These are phyloP conservation scores for Hypotaenidia okinawae DNA, from an alignment of 2,797 vertebrate genomes.

Conservation along the genomic window DNA sequence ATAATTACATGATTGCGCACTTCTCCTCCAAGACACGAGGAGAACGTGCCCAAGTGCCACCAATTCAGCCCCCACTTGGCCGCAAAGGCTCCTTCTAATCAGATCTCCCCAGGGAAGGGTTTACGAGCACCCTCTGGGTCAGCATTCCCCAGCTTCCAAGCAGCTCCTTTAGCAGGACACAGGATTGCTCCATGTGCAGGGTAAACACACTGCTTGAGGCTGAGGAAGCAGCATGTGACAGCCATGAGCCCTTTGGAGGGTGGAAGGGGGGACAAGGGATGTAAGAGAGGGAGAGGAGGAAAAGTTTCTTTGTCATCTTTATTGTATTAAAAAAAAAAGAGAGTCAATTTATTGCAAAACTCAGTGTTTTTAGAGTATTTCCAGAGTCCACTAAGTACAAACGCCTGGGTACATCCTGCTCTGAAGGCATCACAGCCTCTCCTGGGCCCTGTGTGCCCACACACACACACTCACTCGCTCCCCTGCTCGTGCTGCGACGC, in stretches of 20 bases:
- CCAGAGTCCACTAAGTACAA: conserved; percentile 70
- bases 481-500: conserved; percentile 62
- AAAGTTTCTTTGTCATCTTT: not conserved
- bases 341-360: conserved; percentile 78
- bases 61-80: not conserved
- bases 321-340: not conserved
- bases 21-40: not conserved
- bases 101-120: not conserved
- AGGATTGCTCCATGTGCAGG: not conserved
- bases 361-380: conserved; percentile 74
- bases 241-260: not conserved
- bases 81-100: conserved; percentile 13
- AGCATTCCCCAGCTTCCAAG: not conserved
- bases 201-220: not conserved
- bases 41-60: not conserved
- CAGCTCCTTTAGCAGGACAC: not conserved
- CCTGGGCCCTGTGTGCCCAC: conserved; percentile 45
- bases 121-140: conserved; percentile 23
- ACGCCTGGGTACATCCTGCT: conserved; percentile 50
- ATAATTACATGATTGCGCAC: not conserved
- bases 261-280: not conserved
- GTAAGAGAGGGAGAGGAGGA: not conserved
- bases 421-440: conserved; percentile 35
- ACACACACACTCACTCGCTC: conserved; percentile 52
- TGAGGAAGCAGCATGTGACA: not conserved